Percentiles rank a stretch among this genome's conserved stretches.
These are phyloP conservation scores for Lagorchestes hirsutus DNA, from an alignment of 2,797 vertebrate species.

Conservation along the genomic window DNA sequence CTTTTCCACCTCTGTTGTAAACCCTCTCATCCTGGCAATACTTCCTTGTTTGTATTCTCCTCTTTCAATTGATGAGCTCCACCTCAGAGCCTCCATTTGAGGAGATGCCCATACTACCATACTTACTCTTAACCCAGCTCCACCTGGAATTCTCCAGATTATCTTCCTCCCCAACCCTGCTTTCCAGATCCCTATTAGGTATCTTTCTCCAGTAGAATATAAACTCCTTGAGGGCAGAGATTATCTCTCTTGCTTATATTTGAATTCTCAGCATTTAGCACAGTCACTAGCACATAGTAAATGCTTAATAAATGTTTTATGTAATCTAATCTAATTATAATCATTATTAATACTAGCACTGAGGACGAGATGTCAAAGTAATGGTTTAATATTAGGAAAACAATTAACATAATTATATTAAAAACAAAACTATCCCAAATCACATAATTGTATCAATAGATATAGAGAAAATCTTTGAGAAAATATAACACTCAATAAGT, in stretches of 20 bases:
- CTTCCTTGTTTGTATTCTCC: not conserved
- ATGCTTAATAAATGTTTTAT: not conserved
- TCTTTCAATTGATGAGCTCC: not conserved
- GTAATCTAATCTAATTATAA: not conserved
- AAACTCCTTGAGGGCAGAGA: not conserved
- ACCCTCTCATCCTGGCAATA: not conserved
- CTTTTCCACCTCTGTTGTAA: not conserved
- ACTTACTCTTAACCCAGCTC: not conserved
- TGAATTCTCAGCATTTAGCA: not conserved
- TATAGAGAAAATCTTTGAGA: not conserved
- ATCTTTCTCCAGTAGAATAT: not conserved
- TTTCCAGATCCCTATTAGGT: not conserved
- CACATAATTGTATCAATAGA: not conserved
- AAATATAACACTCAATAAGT: not conserved
- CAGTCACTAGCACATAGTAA: not conserved
- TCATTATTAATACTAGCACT: not conserved
- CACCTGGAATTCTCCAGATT: not conserved
- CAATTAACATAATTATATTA: not conserved
- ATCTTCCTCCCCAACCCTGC: not conserved
- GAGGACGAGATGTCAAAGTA: not conserved
- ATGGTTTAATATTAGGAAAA: not conserved
- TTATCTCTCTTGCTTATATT: not conserved
- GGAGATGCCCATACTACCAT: not conserved
- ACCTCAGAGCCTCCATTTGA: not conserved
- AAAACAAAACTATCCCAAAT: not conserved